Evolutionary conservation across 1,140 invertebrate genomes (phyloP), one percentile per base, ranked within the genome.

Genomic region (Brachionus koreanus): DNA sequence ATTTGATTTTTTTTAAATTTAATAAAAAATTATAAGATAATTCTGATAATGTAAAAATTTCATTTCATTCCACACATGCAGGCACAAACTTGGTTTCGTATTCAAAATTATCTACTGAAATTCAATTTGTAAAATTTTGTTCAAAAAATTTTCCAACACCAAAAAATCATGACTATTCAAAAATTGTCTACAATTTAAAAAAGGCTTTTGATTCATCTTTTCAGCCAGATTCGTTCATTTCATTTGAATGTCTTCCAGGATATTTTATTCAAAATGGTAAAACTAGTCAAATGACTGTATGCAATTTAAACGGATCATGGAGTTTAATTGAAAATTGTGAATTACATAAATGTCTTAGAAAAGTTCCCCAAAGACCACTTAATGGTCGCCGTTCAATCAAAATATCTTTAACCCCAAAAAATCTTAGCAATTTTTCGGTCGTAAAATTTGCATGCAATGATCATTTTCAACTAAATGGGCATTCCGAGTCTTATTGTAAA

Each of bases 371-470:
- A 79, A 57, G 76, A 42, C 76, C 76, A 7, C 23, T 65, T 5
- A 79, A 79, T 61, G 76, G 76, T 6, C 19, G 35, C 2, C 19
- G 76, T 1, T 61, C 46, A 33, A 49, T 35, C 19, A 10, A 19
- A 61, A 61, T 79, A 61, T n/a, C 12, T 61, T 61, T 79, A 10
- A 79, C 29, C 29, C 9, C 9, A 6, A 43, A 16, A 19, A 49
- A 49, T 0, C 33, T 33, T 5, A 23, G 25, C 3, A 61, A 39
- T 39, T 13, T 16, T 12, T 42, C 35, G 13, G 23, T 61, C n/a
- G 76, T 79, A 5, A 39, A 65, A n/a, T 79, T 61, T 79, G 39
- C 9, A 1, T 79, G 76, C 33, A 42, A 79, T 79, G 76, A 79
- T 37, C 61, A 23, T 79, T 79, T 61, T 79, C 3, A 57, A 12